Evolutionary conservation across 1,140 invertebrate species (phyloP).

Genomic region (Heliothis virescens): DNA sequence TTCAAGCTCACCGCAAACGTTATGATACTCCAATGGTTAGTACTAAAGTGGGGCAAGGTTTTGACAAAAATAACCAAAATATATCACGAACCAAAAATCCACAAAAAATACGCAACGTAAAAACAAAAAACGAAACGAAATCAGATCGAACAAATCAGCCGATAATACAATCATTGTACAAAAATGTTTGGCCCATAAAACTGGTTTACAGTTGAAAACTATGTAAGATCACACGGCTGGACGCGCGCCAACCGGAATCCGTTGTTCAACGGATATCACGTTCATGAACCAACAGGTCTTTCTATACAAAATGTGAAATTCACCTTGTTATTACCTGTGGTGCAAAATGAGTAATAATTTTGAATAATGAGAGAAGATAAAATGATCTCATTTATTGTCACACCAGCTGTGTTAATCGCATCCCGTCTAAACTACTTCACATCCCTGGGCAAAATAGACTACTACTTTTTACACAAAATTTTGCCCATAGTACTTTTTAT

Average conservation of each 20-base stretch:
- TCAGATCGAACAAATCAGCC: neutral
- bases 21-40: too few relatives aligned
- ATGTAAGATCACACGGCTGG: conserved; percentile 29
- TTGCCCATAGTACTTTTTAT: too few relatives aligned
- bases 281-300: conserved; percentile 30
- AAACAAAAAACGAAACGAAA: neutral
- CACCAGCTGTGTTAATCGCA: too few relatives aligned
- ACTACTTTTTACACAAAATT: too few relatives aligned
- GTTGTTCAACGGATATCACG: conserved; percentile 28
- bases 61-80: neutral
- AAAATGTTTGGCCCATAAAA: conserved; percentile 35
- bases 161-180: conserved; percentile 15
- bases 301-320: neutral
- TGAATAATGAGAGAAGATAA: too few relatives aligned
- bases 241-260: conserved; percentile 18
- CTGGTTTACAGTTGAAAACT: conserved; percentile 9
- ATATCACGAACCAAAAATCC: neutral
- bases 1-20: too few relatives aligned
- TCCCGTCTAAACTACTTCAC: too few relatives aligned
- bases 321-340: too few relatives aligned
- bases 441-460: too few relatives aligned
- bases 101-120: neutral
- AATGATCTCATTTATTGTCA: too few relatives aligned
- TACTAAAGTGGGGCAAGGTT: too few relatives aligned
- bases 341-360: too few relatives aligned